A percentile compares a stretch with the other conserved stretches of the same genome.
These are phyloP conservation scores for Ochotona curzoniae DNA, from an alignment of 2,113 vertebrate genomes.

Conservation along the genomic window DNA sequence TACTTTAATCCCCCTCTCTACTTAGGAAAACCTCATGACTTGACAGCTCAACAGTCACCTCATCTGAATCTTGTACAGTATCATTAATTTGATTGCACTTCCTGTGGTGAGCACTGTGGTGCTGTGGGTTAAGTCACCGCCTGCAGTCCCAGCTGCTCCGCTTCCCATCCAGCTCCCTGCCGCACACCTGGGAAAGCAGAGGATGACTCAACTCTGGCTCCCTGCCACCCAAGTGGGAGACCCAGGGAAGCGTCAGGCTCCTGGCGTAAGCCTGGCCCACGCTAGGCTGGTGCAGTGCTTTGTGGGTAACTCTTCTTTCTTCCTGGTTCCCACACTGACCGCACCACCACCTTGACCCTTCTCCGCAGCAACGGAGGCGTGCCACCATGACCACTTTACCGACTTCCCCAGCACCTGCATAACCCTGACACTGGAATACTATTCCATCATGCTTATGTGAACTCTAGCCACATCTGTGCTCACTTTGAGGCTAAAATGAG, in stretches of 20 bases:
- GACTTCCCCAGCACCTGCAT: neutral
- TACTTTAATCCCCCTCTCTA: neutral
- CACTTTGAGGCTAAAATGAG: neutral
- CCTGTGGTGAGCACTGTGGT: neutral
- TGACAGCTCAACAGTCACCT: neutral
- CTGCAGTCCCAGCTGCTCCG: too few relatives aligned
- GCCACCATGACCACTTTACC: neutral
- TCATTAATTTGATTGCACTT: neutral
- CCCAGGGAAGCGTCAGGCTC: too few relatives aligned
- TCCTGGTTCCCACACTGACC: neutral
- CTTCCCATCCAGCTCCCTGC: too few relatives aligned
- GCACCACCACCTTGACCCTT: neutral
- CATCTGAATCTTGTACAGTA: neutral
- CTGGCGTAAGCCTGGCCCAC: too few relatives aligned
- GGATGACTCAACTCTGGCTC: too few relatives aligned
- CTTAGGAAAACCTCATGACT: neutral
- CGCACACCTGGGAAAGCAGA: too few relatives aligned
- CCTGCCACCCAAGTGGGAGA: too few relatives aligned
- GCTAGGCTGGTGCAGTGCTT: too few relatives aligned
- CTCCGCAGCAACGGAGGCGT: neutral
- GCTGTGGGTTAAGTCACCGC: neutral
- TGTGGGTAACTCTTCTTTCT: too few relatives aligned
- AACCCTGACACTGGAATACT: neutral
- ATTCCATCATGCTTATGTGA: constrained; percentile 20
- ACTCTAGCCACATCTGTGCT: neutral